Conservation (phyloP, 37 sponge, comb jelly and placozoan genomes). For the Bolinopsis microptera region DNA sequence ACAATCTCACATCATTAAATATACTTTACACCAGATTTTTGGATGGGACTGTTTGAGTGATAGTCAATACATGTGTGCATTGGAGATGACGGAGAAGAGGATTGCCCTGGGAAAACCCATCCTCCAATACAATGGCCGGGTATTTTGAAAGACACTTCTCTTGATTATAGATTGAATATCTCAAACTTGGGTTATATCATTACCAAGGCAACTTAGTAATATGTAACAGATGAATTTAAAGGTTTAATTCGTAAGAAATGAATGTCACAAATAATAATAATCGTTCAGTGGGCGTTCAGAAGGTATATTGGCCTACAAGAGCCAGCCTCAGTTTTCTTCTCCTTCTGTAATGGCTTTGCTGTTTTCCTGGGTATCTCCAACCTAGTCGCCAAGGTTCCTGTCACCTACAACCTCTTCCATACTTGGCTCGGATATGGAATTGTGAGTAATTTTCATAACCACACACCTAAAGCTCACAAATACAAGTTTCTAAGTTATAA, state of each 20-base stretch:
- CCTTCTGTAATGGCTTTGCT: slow-evolving; percentile 58
- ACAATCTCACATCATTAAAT: background rate
- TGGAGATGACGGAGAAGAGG: slow-evolving; percentile 48
- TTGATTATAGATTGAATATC: too few species aligned
- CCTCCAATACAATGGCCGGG: slow-evolving; percentile 51
- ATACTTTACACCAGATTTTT: slow-evolving; percentile 19
- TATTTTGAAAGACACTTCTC: too few species aligned
- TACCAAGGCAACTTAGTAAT: too few species aligned
- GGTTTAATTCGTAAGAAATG: too few species aligned
- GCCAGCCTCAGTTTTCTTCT: slow-evolving; percentile 63
- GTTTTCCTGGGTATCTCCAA: slow-evolving; percentile 54
- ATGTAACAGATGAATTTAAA: too few species aligned
- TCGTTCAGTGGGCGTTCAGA: slow-evolving; percentile 62
- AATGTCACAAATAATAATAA: too few species aligned
- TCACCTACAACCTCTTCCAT: slow-evolving; percentile 59
- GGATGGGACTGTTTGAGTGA: slow-evolving; percentile 61
- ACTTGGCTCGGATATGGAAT: slow-evolving; percentile 63
- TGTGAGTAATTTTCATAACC: too few species aligned
- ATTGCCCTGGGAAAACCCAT: background rate
- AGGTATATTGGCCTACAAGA: slow-evolving; percentile 23
- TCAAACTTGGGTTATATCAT: too few species aligned
- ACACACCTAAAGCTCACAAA: too few species aligned
- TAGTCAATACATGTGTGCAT: slow-evolving; percentile 31
- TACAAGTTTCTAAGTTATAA: too few species aligned
- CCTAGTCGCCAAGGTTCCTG: slow-evolving; percentile 29